phyloP scores from a whole-genome alignment of 2,888 invertebrate species.

The Yponomeuta sedellus region DNA sequence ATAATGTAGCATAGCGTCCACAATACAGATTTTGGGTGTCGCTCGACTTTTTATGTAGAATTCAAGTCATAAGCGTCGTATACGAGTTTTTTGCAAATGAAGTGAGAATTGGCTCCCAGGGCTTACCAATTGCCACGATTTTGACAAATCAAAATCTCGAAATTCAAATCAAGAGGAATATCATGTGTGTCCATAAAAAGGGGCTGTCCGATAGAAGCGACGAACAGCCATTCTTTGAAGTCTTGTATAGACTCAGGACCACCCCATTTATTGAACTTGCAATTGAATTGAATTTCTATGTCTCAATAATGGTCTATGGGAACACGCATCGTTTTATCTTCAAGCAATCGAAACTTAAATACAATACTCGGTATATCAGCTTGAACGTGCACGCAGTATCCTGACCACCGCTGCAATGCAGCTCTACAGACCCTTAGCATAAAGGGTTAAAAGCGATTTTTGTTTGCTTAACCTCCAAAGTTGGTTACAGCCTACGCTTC shows the following conservation, averaged over 20 bases:
- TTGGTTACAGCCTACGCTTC: conserved; percentile 15
- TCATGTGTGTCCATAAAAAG: background rate
- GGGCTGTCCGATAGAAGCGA: background rate
- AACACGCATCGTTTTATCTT: conserved; percentile 2
- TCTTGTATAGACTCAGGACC: background rate
- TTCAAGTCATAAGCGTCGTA: too few species aligned
- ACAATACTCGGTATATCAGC: conserved; percentile 12
- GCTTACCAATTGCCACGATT: too few species aligned
- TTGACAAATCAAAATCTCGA: too few species aligned
- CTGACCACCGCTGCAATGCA: background rate
- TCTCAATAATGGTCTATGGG: conserved; percentile 1
- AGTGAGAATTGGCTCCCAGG: too few species aligned
- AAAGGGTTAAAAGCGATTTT: background rate
- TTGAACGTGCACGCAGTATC: conserved; percentile 2
- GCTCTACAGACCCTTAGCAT: background rate
- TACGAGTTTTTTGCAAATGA: too few species aligned
- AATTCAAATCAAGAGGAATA: too few species aligned
- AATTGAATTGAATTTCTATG: conserved; percentile 1
- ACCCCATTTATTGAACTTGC: background rate
- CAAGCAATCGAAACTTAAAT: background rate
- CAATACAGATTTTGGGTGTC: too few species aligned
- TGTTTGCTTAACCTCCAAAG: background rate
- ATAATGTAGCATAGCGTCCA: too few species aligned
- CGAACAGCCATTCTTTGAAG: background rate
- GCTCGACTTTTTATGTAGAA: too few species aligned